Conservation (phyloP, 2,888 invertebrate genomes). For the Calameuta filiformis region DNA sequence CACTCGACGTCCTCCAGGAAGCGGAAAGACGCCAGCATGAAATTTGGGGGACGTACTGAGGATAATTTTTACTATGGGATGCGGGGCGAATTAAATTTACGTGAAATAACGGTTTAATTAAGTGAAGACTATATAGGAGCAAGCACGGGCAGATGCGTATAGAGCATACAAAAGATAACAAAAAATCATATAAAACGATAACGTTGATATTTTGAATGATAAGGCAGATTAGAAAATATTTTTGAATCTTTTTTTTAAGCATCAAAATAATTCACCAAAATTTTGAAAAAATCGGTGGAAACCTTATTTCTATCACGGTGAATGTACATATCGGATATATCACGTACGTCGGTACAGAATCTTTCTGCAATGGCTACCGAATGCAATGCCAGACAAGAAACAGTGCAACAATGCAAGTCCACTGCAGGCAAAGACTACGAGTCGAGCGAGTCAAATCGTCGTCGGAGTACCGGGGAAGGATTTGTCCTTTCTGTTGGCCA, state of each 20-base stretch:
- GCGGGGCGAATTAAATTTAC: background rate
- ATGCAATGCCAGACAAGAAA: constrained; percentile 19
- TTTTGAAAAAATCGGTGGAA: background rate
- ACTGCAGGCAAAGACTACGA: constrained; percentile 29
- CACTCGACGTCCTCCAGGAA: background rate
- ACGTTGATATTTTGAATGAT: background rate
- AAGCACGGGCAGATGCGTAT: background rate
- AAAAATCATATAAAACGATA: no score
- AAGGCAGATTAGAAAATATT: background rate
- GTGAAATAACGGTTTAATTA: background rate
- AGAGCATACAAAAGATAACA: no score
- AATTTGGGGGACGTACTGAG: background rate
- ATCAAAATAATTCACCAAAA: background rate
- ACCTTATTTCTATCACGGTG: background rate
- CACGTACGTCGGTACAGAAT: background rate
- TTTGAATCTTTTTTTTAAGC: background rate
- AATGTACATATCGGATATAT: background rate
- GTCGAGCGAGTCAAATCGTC: constrained; percentile 53
- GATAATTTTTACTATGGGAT: background rate
- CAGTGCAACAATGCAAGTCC: constrained; percentile 31
- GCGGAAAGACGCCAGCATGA: constrained; percentile 1
- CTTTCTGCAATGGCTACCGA: background rate
- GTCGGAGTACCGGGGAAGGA: constrained; percentile 14
- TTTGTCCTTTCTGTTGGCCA: constrained; percentile 11
- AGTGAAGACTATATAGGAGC: background rate